A percentile compares a stretch with the other conserved stretches of the same genome.
Evolutionary conservation across 1,140 invertebrate genomes (phyloP).

Genomic region (Drosophila nigromelanica): DNA sequence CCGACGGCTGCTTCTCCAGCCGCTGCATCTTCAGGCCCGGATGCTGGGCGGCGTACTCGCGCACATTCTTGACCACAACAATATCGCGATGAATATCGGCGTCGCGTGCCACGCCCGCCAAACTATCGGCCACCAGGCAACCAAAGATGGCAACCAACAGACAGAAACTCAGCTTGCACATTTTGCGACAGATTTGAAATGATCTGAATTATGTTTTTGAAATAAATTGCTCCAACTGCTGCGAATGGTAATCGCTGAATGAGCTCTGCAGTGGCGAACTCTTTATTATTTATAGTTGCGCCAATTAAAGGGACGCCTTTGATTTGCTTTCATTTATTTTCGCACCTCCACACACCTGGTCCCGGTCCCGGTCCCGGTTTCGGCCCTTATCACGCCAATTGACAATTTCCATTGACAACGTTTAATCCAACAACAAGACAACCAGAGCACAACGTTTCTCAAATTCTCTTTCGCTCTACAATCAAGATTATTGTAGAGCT

Average conservation of each 20-base stretch:
- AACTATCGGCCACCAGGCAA: conserved; percentile 41
- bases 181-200: conserved; percentile 5
- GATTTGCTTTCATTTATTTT: conserved; percentile 43
- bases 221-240: conserved; percentile 32
- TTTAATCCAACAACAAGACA: conserved; percentile 52
- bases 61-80: conserved; percentile 63
- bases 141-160: conserved; percentile 60
- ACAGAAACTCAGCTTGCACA: conserved; percentile 64
- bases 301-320: conserved; percentile 38
- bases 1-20: conserved; percentile 39
- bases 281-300: conserved; percentile 61
- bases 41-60: conserved; percentile 56
- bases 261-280: conserved; percentile 34
- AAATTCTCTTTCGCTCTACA: conserved; percentile 8
- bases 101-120: conserved; percentile 27
- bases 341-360: background rate
- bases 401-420: conserved; percentile 72
- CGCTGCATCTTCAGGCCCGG: conserved; percentile 54
- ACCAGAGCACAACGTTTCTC: background rate
- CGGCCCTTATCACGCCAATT: conserved; percentile 57
- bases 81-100: conserved; percentile 41
- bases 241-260: conserved; percentile 51
- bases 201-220: background rate
- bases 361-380: conserved; percentile 25
- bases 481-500: background rate